phyloP scores from a whole-genome alignment of 2,888 invertebrate genomes.

The Drosophila gaucha region DNA sequence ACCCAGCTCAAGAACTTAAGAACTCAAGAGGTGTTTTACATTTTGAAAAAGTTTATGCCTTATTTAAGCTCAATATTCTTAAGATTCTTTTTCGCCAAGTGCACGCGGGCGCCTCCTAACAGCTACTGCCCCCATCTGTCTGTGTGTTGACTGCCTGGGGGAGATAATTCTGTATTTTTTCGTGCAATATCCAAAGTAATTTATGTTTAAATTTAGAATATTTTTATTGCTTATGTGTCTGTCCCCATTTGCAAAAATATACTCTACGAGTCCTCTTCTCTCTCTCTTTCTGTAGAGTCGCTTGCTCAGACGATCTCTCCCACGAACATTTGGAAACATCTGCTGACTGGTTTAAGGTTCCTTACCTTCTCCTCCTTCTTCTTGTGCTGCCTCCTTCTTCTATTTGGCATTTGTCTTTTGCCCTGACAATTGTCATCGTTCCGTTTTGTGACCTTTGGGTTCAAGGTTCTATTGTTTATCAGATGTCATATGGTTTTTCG shows the following conservation, averaged over 20 bases:
- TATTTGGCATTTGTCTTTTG: conserved; percentile 53
- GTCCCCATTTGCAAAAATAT: conserved; percentile 42
- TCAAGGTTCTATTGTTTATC: conserved; percentile 49
- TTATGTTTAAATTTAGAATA: conserved; percentile 64
- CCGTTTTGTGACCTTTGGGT: conserved; percentile 48
- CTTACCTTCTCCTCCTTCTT: conserved; percentile 17
- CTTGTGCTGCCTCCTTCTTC: conserved; percentile 2
- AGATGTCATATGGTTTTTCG: conserved; percentile 49
- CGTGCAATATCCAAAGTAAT: conserved; percentile 38
- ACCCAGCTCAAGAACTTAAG: too few species aligned
- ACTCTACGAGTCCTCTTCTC: conserved; percentile 10
- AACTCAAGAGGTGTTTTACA: too few species aligned
- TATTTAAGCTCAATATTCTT: too few species aligned
- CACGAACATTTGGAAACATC: conserved; percentile 56
- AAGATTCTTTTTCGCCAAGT: background rate
- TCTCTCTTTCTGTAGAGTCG: background rate
- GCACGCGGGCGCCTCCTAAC: conserved; percentile 34
- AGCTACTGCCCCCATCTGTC: conserved; percentile 46
- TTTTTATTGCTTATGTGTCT: conserved; percentile 28
- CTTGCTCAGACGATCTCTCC: conserved; percentile 40
- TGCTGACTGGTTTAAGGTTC: conserved; percentile 44
- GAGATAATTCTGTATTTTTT: conserved; percentile 41
- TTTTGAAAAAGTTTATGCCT: too few species aligned
- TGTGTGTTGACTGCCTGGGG: conserved; percentile 43
- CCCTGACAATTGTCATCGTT: conserved; percentile 58